Evolutionary conservation across 2,113 vertebrate genomes (phyloP), one percentile per base, ranked within the genome.

Genomic region (Onychostoma macrolepis): DNA sequence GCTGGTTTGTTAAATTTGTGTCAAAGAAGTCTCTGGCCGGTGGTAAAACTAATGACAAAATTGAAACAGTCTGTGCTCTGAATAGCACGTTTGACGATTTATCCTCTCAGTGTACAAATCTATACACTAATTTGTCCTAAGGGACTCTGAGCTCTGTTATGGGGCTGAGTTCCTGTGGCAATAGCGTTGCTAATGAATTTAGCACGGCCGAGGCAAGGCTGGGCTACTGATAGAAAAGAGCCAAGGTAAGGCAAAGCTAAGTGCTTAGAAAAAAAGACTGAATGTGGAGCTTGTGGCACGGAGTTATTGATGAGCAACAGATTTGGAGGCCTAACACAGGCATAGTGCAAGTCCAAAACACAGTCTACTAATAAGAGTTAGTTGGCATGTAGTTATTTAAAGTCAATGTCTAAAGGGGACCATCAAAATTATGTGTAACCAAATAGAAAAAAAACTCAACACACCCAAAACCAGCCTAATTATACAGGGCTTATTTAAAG

Each of bases 21-120:
- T 41, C 48, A 43, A 74, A 82, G 81, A 82, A 41, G 26, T 83
- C 90, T 89, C 85, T 53, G 85, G 77, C 80, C 24, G 10, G 89
- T 88, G 90, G 87, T 94, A 92, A 93, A 94, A 91, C 91, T 93
- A 93, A 94, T 90, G 87, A 90, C 92, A 90, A 93, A 94, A 94
- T 93, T 94, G 91, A 89, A 94, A 93, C 91, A 93, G 90, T 92
- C 90, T 93, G 92, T 84, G 87, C 89, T 86, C 90, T 94, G 87
- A 94, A 93, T 93, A 84, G 90, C 67, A 63, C 80, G 75, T 86
- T 45, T 67, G 87, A 80, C 86, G 85, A 92, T 92, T 92, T 93
- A 92, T 93, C 92, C 90, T 92, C 90, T 58, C 71, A 89, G 86
- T 77, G 84, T 84, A 91, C 91, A 87, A 85, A 92, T 91, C 90